Conservation (phyloP, 2,113 vertebrate species). For the Chaenogobius annularis region DNA sequence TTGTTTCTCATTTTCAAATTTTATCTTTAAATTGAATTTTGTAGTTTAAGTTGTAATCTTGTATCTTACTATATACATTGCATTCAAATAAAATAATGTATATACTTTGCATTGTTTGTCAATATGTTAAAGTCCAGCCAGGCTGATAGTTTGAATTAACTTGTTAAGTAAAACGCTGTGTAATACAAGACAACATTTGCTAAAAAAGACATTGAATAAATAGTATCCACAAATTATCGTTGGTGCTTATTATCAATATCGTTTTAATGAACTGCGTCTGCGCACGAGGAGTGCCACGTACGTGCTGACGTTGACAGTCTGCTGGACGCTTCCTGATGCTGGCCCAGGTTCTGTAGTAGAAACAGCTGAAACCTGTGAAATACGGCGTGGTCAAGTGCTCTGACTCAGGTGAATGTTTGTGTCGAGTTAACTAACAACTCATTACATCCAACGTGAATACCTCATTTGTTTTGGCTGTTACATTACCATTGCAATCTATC, state of each 20-base stretch:
- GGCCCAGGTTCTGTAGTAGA: conserved; percentile 40
- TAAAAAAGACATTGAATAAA: background rate
- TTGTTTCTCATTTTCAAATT: background rate
- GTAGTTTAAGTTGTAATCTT: background rate
- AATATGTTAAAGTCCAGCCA: no score
- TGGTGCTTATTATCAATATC: background rate
- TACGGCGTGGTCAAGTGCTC: conserved; percentile 59
- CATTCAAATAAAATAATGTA: background rate
- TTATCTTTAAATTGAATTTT: background rate
- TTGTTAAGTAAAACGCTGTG: background rate
- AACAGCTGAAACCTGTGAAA: conserved; percentile 47
- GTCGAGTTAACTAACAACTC: background rate
- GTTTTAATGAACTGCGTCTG: conserved; percentile 52
- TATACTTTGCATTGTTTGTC: no score
- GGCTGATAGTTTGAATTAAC: no score
- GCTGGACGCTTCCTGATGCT: conserved; percentile 72
- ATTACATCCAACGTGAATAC: background rate
- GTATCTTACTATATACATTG: conserved; percentile 7
- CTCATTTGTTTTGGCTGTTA: background rate
- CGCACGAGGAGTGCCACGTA: conserved; percentile 75
- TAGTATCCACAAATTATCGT: background rate
- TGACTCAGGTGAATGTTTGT: conserved; percentile 54
- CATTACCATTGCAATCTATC: conserved; percentile 13
- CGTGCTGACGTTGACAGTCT: conserved; percentile 64
- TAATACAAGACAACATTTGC: background rate